Conservation (phyloP, 2,113 vertebrate genomes). For the Cyprinodon variegatus region DNA sequence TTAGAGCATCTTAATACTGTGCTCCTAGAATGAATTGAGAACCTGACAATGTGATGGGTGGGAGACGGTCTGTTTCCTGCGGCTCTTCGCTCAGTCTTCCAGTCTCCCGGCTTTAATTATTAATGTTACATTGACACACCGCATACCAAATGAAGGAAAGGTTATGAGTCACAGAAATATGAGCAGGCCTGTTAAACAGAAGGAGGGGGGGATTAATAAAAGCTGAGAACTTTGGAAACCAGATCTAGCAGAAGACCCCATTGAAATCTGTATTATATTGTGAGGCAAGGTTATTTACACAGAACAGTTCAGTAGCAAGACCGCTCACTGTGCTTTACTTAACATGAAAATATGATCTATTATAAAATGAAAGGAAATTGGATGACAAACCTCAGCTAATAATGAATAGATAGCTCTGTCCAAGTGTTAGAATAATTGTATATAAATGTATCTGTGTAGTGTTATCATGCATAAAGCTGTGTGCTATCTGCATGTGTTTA, state of each 20-base stretch:
- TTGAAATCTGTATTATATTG: background rate
- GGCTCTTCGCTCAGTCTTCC: slow-evolving; percentile 43
- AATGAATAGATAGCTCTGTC: too few relatives aligned
- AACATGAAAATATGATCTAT: too few relatives aligned
- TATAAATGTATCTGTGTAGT: too few relatives aligned
- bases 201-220: slow-evolving; percentile 36
- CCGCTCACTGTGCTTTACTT: too few relatives aligned
- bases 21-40: slow-evolving; percentile 8
- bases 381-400: too few relatives aligned
- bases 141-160: slow-evolving; percentile 49
- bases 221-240: slow-evolving; percentile 32
- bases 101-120: slow-evolving; percentile 65
- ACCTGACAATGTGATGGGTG: slow-evolving; percentile 21
- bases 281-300: background rate
- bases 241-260: slow-evolving; percentile 18
- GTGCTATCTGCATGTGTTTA: too few relatives aligned
- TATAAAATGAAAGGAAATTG: too few relatives aligned
- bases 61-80: slow-evolving; percentile 44
- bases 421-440: too few relatives aligned
- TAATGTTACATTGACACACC: slow-evolving; percentile 62
- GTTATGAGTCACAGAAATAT: slow-evolving; percentile 55
- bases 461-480: too few relatives aligned
- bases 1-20: slow-evolving; percentile 7
- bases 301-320: background rate
- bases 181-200: slow-evolving; percentile 35